Evolutionary conservation across 2,113 vertebrate species (phyloP).

Genomic region (Myotis lucifugus): DNA sequence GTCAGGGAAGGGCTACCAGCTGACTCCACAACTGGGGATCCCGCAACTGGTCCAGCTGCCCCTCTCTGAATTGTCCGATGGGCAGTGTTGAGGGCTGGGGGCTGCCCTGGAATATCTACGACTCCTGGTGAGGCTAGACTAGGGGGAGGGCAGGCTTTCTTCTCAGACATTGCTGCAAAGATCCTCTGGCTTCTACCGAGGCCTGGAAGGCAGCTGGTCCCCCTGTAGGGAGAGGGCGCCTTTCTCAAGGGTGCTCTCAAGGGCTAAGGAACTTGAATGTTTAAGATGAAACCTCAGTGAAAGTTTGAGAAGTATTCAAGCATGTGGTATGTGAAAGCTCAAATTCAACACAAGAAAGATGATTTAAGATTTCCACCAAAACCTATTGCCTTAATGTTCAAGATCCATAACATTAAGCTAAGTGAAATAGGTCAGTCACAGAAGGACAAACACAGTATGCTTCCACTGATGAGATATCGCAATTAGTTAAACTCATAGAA

Average conservation of each 20-base stretch:
- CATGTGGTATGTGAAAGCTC: not conserved
- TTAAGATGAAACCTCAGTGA: not conserved
- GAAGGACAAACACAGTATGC: not conserved
- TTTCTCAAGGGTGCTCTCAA: not conserved
- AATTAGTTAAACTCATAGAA: not conserved
- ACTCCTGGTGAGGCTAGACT: not conserved
- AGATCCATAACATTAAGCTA: not conserved
- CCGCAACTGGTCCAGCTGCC: rapidly evolving
- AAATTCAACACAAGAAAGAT: not conserved
- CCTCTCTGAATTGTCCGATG: not conserved
- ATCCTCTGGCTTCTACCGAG: not conserved
- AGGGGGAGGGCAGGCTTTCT: not conserved
- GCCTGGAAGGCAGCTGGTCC: no score
- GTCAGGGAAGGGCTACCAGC: not conserved
- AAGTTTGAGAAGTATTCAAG: not conserved
- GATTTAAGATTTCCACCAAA: not conserved
- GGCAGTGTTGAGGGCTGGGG: not conserved
- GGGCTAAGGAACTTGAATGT: not conserved
- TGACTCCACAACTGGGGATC: not conserved
- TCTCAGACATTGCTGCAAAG: not conserved
- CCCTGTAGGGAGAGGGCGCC: not conserved
- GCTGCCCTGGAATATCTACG: not conserved
- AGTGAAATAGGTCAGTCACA: not conserved
- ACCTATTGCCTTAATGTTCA: not conserved
- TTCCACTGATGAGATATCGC: not conserved